Conservation (phyloP, 2,113 vertebrate genomes). For the pig (Sus scrofa) region T2T-Sscrofa CM000812.6:67462001-67462500, state of each 20-base stretch:
- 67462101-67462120: conserved; percentile 64
- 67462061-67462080: conserved; percentile 50
- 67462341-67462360: neutral
- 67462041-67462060: neutral
- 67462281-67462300: conserved; percentile 4
- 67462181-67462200: neutral
- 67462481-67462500: neutral
- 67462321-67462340: conserved; percentile 23
- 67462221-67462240: neutral
- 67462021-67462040: conserved; percentile 43
- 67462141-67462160: conserved; percentile 6
- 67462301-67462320: conserved; percentile 43
- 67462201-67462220: conserved; percentile 42
- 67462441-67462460: neutral
- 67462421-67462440: conserved; percentile 32
- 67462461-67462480: neutral
- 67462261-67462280: neutral
- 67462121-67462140: conserved; percentile 59
- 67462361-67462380: neutral
- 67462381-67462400: conserved; percentile 1
- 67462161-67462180: neutral
- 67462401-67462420: neutral
- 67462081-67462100: conserved; percentile 26
- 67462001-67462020: neutral
- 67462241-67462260: neutral